Percentiles rank a stretch among this genome's conserved stretches.
These are phyloP conservation scores for Cosmia pyralina DNA, from an alignment of 2,888 invertebrate species.

Conservation along the genomic window DNA sequence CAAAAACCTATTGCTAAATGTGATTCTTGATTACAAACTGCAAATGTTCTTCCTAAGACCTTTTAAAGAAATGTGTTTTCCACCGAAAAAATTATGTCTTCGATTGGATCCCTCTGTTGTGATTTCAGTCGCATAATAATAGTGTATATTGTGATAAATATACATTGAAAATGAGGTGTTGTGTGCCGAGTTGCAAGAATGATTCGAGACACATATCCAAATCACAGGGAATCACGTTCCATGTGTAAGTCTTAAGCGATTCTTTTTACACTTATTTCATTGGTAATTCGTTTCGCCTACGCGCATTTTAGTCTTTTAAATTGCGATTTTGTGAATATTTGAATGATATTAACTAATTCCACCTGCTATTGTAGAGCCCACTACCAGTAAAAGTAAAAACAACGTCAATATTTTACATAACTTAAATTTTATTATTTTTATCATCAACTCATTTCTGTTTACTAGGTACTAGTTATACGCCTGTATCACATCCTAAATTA, in stretches of 20 bases:
- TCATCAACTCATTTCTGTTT: not conserved
- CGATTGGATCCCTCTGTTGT: not conserved
- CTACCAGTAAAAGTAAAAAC: not conserved
- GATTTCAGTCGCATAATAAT: slow-evolving; percentile 1
- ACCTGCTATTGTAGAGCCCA: not conserved
- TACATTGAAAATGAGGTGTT: slow-evolving; percentile 79
- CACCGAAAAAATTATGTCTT: slow-evolving; percentile 19
- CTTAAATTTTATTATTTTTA: not conserved
- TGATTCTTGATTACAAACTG: not conserved
- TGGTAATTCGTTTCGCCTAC: slow-evolving; percentile 4
- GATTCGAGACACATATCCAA: slow-evolving; percentile 79
- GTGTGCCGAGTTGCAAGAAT: slow-evolving; percentile 81
- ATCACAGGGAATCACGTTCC: slow-evolving; percentile 83
- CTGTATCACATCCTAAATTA: not conserved
- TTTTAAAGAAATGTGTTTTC: slow-evolving; percentile 9
- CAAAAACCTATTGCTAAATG: not conserved
- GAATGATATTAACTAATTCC: not conserved
- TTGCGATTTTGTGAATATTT: not conserved
- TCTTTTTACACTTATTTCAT: not conserved
- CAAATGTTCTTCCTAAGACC: slow-evolving; percentile 12
- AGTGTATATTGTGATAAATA: slow-evolving; percentile 43
- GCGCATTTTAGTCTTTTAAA: not conserved
- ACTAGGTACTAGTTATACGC: not conserved
- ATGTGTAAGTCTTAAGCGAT: slow-evolving; percentile 77
- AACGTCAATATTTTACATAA: not conserved